These are phyloP conservation scores for Archocentrus centrarchus DNA, from an alignment of 2,113 vertebrate species.

Conservation along the genomic window DNA sequence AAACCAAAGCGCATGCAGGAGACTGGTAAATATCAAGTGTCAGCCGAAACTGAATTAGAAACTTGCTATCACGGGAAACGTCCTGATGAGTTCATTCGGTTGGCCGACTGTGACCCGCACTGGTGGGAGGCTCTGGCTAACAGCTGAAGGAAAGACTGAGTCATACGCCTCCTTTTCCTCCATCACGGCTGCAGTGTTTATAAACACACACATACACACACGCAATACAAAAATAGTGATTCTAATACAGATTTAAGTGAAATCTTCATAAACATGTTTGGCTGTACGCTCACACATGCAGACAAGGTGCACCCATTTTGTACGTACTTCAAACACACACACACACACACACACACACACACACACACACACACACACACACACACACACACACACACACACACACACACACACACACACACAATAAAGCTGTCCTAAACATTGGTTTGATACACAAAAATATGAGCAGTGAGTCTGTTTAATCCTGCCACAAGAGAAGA, in stretches of 20 bases:
- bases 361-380: neutral
- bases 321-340: neutral
- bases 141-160: constrained; percentile 76
- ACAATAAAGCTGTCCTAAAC: neutral
- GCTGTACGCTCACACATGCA: neutral
- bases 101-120: constrained; percentile 37
- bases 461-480: constrained; percentile 20
- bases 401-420: neutral
- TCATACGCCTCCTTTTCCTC: constrained; percentile 52
- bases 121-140: constrained; percentile 47
- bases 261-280: neutral
- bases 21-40: constrained; percentile 44
- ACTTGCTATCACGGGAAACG: constrained; percentile 58
- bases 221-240: neutral
- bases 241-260: neutral
- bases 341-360: neutral
- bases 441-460: constrained; percentile 10
- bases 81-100: constrained; percentile 54
- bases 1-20: constrained; percentile 40
- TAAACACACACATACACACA: constrained; percentile 51
- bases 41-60: constrained; percentile 65
- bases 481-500: constrained; percentile 42
- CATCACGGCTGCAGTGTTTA: constrained; percentile 44
- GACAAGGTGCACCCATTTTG: constrained; percentile 1
- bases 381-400: neutral